Evolutionary conservation across 2,888 invertebrate species (phyloP).

Genomic region (Temnothorax ravouxi): DNA sequence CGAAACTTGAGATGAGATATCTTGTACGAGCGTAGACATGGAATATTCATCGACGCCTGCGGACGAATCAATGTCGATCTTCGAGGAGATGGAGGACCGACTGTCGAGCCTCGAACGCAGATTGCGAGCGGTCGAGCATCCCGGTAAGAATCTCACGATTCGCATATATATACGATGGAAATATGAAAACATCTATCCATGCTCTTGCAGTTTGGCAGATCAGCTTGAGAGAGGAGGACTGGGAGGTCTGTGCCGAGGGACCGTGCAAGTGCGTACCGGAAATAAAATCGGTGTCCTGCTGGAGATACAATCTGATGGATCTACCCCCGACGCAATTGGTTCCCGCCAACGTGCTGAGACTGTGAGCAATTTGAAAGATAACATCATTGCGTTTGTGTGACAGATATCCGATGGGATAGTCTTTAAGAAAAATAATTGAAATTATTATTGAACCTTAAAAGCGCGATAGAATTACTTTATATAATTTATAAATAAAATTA

Average conservation of each 20-base stretch:
- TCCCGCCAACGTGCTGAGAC: slow-evolving; percentile 89
- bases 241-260: slow-evolving; percentile 89
- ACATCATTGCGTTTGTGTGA: not conserved
- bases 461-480: not conserved
- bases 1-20: not conserved
- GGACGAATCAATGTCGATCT: slow-evolving; percentile 23
- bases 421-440: not conserved
- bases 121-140: slow-evolving; percentile 90
- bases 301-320: slow-evolving; percentile 89
- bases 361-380: slow-evolving; percentile 86
- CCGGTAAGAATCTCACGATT: slow-evolving; percentile 86
- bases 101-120: slow-evolving; percentile 88
- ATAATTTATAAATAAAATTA: not conserved
- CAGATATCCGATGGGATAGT: not conserved
- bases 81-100: slow-evolving; percentile 80
- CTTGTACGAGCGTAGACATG: not conserved
- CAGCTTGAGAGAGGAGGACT: slow-evolving; percentile 88
- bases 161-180: not conserved
- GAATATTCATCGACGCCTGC: slow-evolving; percentile 16
- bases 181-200: not conserved
- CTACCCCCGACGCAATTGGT: slow-evolving; percentile 89
- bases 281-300: slow-evolving; percentile 90
- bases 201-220: slow-evolving; percentile 89
- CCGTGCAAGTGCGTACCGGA: slow-evolving; percentile 90
- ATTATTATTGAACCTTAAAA: not conserved